Evolutionary conservation across 2,888 invertebrate species (phyloP).

Genomic region (Melieria picta): DNA sequence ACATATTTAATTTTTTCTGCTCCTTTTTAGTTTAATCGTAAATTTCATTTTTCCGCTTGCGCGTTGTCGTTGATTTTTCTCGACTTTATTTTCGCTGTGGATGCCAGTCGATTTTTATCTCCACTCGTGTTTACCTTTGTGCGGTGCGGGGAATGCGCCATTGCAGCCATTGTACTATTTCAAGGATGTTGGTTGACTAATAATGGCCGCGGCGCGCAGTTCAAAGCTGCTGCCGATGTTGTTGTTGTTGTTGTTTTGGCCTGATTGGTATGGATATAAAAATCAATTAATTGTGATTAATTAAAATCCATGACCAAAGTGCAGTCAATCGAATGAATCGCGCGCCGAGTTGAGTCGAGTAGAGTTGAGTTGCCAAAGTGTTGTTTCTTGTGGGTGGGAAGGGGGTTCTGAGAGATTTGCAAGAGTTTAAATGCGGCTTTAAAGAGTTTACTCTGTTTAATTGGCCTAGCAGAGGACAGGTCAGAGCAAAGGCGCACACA

Average conservation of each 20-base stretch:
- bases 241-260: neutral
- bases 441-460: too few species aligned
- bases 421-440: too few species aligned
- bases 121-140: conserved; percentile 20
- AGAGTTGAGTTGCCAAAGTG: too few species aligned
- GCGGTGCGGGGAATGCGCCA: neutral
- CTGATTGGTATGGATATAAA: conserved; percentile 18
- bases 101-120: conserved; percentile 27
- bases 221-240: neutral
- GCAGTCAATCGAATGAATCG: too few species aligned
- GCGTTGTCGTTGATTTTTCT: neutral
- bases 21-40: conserved; percentile 38
- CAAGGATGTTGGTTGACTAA: conserved; percentile 55
- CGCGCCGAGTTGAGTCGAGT: too few species aligned
- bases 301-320: conserved; percentile 4
- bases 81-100: conserved; percentile 21
- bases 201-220: neutral
- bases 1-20: conserved; percentile 31
- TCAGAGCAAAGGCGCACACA: too few species aligned
- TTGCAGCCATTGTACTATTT: conserved; percentile 61
- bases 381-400: too few species aligned
- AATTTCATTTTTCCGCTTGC: neutral
- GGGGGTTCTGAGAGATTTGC: too few species aligned
- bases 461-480: too few species aligned
- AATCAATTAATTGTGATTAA: conserved; percentile 23